These are phyloP conservation scores for Poeciliopsis gracilis DNA, from an alignment of 2,797 vertebrate genomes.

Conservation along the genomic window DNA sequence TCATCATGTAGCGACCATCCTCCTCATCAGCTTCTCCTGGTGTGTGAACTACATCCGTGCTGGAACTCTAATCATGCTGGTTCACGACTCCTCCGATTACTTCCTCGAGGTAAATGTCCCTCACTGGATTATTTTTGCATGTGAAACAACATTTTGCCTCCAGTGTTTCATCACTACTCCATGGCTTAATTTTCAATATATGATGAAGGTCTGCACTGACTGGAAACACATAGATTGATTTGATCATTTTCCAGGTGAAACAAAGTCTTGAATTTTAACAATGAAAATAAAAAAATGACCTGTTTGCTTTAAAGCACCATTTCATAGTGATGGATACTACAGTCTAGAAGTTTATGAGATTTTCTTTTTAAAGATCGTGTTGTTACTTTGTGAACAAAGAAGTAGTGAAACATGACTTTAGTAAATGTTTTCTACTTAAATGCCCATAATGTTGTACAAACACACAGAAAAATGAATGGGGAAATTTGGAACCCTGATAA, in stretches of 20 bases:
- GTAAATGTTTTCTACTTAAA: neutral
- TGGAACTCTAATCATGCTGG: slow-evolving; percentile 93
- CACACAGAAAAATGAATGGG: neutral
- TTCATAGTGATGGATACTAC: neutral
- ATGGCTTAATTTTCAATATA: neutral
- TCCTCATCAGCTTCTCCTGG: slow-evolving; percentile 97
- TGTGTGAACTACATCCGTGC: slow-evolving; percentile 93
- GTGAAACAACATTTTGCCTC: neutral
- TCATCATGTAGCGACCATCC: slow-evolving; percentile 94
- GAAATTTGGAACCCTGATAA: neutral
- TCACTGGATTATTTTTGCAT: neutral
- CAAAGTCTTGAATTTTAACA: neutral
- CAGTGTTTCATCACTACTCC: neutral
- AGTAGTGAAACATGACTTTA: neutral
- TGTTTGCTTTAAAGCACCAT: neutral
- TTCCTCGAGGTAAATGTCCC: slow-evolving; percentile 87
- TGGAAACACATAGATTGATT: neutral
- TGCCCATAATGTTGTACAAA: neutral
- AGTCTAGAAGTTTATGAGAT: neutral
- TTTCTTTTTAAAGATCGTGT: neutral
- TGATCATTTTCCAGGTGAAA: neutral
- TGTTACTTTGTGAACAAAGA: neutral
- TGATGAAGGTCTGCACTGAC: neutral
- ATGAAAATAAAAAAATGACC: neutral
- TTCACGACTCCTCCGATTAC: slow-evolving; percentile 95